These are phyloP conservation scores for Xiphophorus couchianus DNA, from an alignment of 2,113 vertebrate genomes.

Conservation along the genomic window DNA sequence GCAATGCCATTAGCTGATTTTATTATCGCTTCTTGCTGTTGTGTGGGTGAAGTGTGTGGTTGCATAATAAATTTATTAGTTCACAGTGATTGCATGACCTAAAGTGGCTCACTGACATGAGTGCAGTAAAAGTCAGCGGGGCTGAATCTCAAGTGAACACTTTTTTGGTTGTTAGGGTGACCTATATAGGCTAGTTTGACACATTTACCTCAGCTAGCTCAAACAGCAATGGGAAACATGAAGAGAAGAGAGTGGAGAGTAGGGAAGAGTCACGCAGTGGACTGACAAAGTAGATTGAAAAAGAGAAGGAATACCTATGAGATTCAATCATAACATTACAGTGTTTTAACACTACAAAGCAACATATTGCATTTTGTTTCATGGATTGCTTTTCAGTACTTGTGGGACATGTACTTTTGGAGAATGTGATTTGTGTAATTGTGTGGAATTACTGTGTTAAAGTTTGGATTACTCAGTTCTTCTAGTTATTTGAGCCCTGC, in stretches of 20 bases:
- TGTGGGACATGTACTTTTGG: slow-evolving; percentile 18
- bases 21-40: slow-evolving; percentile 1
- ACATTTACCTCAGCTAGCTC: slow-evolving; percentile 66
- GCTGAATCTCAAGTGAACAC: slow-evolving; percentile 46
- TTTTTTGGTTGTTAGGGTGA: slow-evolving; percentile 48
- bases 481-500: background rate
- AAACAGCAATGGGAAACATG: slow-evolving; percentile 34
- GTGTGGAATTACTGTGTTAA: background rate
- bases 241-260: slow-evolving; percentile 18
- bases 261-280: slow-evolving; percentile 30
- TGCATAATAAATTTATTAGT: slow-evolving; percentile 2
- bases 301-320: slow-evolving; percentile 1
- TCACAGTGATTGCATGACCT: slow-evolving; percentile 18
- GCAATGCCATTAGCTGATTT: slow-evolving; percentile 12
- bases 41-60: background rate
- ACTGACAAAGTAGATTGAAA: slow-evolving; percentile 38
- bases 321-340: background rate
- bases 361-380: background rate
- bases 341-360: background rate
- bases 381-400: background rate
- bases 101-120: slow-evolving; percentile 29
- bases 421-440: background rate
- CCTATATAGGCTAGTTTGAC: slow-evolving; percentile 68
- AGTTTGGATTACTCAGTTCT: background rate
- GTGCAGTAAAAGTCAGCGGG: slow-evolving; percentile 44